phyloP scores from a whole-genome alignment of 2,113 vertebrate species.

The Anoplopoma fimbria region DNA sequence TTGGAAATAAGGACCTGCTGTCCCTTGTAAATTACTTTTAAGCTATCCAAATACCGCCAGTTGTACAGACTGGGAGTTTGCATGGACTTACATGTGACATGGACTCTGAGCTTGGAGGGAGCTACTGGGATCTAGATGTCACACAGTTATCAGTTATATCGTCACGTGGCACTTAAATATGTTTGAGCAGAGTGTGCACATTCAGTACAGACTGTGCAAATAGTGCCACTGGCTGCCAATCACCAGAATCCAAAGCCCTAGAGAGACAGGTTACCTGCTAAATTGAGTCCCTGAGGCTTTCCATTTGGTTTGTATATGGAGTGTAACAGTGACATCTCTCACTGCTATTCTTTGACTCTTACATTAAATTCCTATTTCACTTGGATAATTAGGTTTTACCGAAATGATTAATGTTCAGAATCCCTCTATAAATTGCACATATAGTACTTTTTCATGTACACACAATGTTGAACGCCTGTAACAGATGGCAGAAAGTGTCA shows the following conservation, averaged over 20 bases:
- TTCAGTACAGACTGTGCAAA: slow-evolving; percentile 24
- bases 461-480: slow-evolving; percentile 25
- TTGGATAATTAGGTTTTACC: slow-evolving; percentile 37
- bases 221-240: slow-evolving; percentile 60
- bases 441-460: slow-evolving; percentile 40
- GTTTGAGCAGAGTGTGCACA: slow-evolving; percentile 37
- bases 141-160: slow-evolving; percentile 39
- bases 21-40: slow-evolving; percentile 70
- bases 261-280: slow-evolving; percentile 61
- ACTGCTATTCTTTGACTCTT: slow-evolving; percentile 21
- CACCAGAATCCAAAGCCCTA: slow-evolving; percentile 51
- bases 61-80: slow-evolving; percentile 6
- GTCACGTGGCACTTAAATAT: slow-evolving; percentile 38
- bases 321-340: slow-evolving; percentile 31
- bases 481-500: slow-evolving; percentile 63
- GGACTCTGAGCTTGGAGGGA: slow-evolving; percentile 18
- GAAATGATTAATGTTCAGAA: slow-evolving; percentile 29
- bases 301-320: slow-evolving; percentile 48
- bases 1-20: slow-evolving; percentile 67
- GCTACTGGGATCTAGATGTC: slow-evolving; percentile 41
- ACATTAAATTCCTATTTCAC: slow-evolving; percentile 40
- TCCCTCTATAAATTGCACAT: slow-evolving; percentile 24
- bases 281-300: slow-evolving; percentile 73
- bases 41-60: slow-evolving; percentile 46
- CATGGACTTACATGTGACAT: slow-evolving; percentile 8